Evolutionary conservation across 2,797 vertebrate genomes (phyloP).

Genomic region (Helarctos malayanus): DNA sequence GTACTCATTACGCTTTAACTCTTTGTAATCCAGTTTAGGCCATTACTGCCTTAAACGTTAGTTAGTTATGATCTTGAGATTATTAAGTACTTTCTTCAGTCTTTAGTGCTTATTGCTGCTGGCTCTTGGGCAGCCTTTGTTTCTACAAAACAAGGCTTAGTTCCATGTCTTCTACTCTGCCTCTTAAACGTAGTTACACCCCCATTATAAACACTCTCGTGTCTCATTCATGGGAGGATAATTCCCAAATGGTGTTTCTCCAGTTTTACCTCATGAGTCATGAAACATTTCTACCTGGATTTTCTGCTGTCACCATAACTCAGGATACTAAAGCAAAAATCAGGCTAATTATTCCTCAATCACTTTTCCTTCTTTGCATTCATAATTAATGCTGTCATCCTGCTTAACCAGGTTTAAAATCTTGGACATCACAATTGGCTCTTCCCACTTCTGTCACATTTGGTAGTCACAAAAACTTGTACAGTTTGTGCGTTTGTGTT

Average conservation of each 20-base stretch:
- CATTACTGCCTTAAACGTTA: background rate
- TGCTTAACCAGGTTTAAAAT: background rate
- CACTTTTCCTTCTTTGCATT: background rate
- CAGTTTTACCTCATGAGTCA: background rate
- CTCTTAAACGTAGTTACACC: background rate
- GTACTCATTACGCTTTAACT: background rate
- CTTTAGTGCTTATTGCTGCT: background rate
- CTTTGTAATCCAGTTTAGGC: background rate
- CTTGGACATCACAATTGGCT: background rate
- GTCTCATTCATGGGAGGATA: background rate
- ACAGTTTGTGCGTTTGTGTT: background rate
- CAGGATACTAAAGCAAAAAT: background rate
- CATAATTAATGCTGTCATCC: background rate
- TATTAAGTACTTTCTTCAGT: background rate
- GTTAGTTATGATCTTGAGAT: background rate
- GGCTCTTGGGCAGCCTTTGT: background rate
- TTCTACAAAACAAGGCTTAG: background rate
- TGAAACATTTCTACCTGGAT: background rate
- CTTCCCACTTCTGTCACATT: background rate
- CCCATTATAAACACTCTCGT: background rate
- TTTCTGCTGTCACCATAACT: background rate
- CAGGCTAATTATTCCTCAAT: background rate
- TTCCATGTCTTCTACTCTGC: background rate
- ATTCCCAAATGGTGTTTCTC: constrained; percentile 1
- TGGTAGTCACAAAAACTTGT: background rate